A percentile compares a stretch with the other conserved stretches of the same genome.
Evolutionary conservation across 2,797 vertebrate genomes (phyloP).

Genomic region (Delichon dasypus): DNA sequence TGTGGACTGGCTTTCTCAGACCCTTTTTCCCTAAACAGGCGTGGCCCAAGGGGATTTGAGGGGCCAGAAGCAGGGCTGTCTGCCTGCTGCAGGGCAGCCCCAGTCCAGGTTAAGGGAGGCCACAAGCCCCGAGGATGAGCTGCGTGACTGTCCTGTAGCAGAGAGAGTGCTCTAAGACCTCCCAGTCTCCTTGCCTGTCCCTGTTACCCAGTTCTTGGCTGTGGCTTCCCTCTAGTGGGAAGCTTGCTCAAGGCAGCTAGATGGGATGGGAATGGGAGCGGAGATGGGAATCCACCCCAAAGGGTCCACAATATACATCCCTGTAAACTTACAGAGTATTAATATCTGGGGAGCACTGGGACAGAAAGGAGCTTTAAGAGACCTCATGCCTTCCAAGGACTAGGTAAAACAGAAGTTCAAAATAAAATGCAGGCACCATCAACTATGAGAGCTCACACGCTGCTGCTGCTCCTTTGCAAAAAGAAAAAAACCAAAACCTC

Average conservation of each 20-base stretch:
- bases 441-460: neutral
- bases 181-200: neutral
- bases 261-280: neutral
- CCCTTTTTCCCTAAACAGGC: neutral
- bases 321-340: neutral
- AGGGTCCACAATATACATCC: neutral
- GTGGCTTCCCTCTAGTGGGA: conserved; percentile 65
- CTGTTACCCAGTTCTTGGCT: neutral
- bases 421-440: neutral
- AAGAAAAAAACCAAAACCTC: neutral
- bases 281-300: neutral
- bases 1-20: neutral
- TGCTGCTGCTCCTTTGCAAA: neutral
- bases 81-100: neutral
- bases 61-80: neutral
- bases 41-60: neutral
- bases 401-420: neutral
- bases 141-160: neutral
- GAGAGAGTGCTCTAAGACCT: neutral
- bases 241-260: conserved; percentile 5
- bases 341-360: neutral
- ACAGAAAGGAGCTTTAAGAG: neutral
- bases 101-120: neutral
- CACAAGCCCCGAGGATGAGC: neutral
- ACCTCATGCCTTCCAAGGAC: neutral